Evolutionary conservation across 2,888 invertebrate genomes (phyloP).

Genomic region (Venustoraphidia nigricollis): DNA sequence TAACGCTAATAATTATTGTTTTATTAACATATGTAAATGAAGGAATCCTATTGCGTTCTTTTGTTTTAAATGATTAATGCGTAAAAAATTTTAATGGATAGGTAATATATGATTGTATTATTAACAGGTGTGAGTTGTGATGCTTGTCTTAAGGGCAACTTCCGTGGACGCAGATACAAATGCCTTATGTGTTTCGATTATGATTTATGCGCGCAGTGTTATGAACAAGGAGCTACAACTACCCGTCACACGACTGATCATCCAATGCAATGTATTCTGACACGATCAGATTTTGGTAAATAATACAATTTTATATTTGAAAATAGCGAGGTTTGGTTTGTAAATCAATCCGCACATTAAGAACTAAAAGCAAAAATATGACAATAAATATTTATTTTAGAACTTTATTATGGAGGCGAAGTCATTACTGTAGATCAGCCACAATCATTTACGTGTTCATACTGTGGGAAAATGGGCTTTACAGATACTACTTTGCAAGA

Average conservation of each 20-base stretch:
- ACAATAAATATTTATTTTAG: constrained; percentile 31
- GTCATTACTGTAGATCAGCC: constrained; percentile 81
- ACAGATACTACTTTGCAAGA: constrained; percentile 84
- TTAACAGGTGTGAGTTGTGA: constrained; percentile 96
- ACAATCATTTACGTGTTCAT: constrained; percentile 94
- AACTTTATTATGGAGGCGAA: constrained; percentile 92
- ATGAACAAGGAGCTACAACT: constrained; percentile 80
- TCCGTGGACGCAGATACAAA: constrained; percentile 94
- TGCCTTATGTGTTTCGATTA: constrained; percentile 99
- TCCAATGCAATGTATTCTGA: constrained; percentile 98
- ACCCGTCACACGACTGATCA: constrained; percentile 91
- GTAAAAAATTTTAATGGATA: too few species aligned
- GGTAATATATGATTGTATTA: constrained; percentile 5
- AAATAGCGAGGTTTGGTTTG: neutral
- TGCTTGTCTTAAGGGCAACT: constrained; percentile 96
- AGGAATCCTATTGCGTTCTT: too few species aligned
- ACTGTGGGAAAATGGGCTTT: constrained; percentile 92
- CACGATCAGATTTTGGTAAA: constrained; percentile 88
- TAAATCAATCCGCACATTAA: neutral
- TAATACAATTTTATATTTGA: constrained; percentile 1
- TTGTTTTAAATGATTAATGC: too few species aligned
- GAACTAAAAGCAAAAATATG: neutral
- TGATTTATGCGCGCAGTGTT: constrained; percentile 94
- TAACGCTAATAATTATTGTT: too few species aligned
- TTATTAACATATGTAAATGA: too few species aligned